Conservation (phyloP, 1,140 invertebrate genomes). For the Scylla paramamosain region DNA sequence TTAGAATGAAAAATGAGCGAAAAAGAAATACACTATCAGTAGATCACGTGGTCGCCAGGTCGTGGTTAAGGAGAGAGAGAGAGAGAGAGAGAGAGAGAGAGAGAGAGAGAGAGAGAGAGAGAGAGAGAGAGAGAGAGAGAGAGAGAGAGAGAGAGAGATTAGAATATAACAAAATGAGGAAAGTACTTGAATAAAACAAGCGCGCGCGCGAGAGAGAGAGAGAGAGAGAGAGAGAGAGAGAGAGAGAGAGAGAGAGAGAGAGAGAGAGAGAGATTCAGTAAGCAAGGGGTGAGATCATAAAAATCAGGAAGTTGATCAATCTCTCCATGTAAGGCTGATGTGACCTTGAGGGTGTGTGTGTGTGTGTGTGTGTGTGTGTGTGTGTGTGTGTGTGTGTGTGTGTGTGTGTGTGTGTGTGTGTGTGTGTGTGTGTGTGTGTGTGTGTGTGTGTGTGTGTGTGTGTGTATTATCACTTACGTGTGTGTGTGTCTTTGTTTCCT, state of each 20-base stretch:
- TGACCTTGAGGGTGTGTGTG: neutral
- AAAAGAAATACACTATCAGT: neutral
- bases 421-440: no score
- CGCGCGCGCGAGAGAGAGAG: neutral
- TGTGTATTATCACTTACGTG: no score
- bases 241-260: constrained; percentile 1
- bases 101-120: no score
- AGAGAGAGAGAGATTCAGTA: neutral
- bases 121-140: neutral
- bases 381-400: no score
- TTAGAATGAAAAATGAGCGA: neutral
- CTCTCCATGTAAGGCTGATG: neutral
- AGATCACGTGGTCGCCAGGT: neutral
- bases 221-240: no score
- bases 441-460: no score
- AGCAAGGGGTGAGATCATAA: neutral
- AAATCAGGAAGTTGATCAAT: constrained; percentile 3
- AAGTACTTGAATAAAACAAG: no score
- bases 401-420: no score
- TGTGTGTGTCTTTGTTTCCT: no score
- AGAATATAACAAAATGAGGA: no score
- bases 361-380: no score
- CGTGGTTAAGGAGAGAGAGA: neutral
- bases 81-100: constrained; percentile 21
- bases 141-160: no score